Percentiles rank a stretch among this genome's conserved stretches.
Conservation (phyloP, 1,140 invertebrate species). For the Tetramorium simillimum region DNA sequence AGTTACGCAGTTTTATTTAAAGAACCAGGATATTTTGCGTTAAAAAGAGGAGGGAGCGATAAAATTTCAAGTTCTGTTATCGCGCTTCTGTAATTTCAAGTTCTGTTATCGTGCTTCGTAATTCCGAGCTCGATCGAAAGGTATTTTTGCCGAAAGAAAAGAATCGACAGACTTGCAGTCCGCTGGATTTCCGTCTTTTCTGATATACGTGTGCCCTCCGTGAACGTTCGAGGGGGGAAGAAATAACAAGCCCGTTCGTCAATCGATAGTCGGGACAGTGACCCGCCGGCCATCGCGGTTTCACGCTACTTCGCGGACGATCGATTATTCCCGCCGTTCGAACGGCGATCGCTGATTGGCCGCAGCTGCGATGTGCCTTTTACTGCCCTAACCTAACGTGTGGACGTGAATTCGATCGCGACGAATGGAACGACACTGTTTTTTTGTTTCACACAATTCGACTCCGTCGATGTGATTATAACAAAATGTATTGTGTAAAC, state of each 20-base stretch:
- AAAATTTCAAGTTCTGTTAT: not conserved
- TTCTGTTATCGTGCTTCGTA: not conserved
- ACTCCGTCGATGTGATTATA: not conserved
- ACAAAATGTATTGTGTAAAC: not conserved
- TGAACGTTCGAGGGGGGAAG: not conserved
- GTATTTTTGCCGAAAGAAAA: not conserved
- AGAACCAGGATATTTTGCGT: too few species aligned
- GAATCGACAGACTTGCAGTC: not conserved
- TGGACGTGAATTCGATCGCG: conserved; percentile 17
- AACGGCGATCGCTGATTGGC: conserved; percentile 31
- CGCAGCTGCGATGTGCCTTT: conserved; percentile 16
- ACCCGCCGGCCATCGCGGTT: conserved; percentile 46
- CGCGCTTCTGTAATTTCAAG: not conserved
- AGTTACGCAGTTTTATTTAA: not conserved
- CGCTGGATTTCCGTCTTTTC: not conserved
- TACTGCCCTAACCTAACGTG: conserved; percentile 17
- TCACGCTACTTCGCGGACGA: conserved; percentile 38
- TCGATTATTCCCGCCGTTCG: conserved; percentile 60
- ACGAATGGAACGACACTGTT: not conserved
- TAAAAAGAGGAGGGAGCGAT: not conserved
- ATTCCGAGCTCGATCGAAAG: not conserved
- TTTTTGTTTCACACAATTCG: not conserved
- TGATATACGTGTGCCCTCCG: not conserved
- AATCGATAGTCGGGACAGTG: conserved; percentile 64
- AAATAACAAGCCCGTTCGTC: not conserved